These are phyloP conservation scores for Opisthograptis luteolata DNA, from an alignment of 2,888 invertebrate species.

Conservation along the genomic window DNA sequence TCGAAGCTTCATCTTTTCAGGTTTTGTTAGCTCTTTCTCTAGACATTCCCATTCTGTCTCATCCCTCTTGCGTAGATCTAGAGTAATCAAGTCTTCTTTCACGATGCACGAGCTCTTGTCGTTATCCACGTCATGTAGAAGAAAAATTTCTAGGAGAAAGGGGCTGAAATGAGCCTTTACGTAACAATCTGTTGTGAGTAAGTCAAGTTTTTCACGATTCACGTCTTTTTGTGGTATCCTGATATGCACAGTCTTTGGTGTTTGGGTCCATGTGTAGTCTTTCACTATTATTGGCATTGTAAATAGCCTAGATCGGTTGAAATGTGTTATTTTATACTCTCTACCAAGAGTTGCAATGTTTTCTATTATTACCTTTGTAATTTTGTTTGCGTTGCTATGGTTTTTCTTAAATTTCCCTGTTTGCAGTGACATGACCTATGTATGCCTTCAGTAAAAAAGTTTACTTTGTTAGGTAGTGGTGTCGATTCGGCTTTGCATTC, in stretches of 20 bases:
- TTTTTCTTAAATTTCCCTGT: no score
- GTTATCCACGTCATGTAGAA: slow-evolving; percentile 85
- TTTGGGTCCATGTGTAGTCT: slow-evolving; percentile 91
- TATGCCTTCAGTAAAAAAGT: no score
- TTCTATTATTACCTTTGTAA: background rate
- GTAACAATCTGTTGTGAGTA: slow-evolving; percentile 88
- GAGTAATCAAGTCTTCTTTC: slow-evolving; percentile 84
- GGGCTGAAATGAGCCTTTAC: slow-evolving; percentile 89
- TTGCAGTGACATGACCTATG: no score
- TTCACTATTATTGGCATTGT: slow-evolving; percentile 91
- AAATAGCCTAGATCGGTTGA: no score
- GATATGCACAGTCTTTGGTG: slow-evolving; percentile 84
- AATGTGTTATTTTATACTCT: no score
- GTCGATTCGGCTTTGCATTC: no score
- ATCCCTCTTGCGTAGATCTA: slow-evolving; percentile 87
- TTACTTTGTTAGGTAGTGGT: no score
- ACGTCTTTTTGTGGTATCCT: slow-evolving; percentile 87
- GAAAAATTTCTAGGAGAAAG: slow-evolving; percentile 90
- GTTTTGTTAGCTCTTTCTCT: slow-evolving; percentile 82
- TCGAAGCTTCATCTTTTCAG: slow-evolving; percentile 83
- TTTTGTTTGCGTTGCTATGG: no score
- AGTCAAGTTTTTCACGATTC: slow-evolving; percentile 86
- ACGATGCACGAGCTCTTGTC: slow-evolving; percentile 86
- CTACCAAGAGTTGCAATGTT: no score
- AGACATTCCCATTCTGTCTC: slow-evolving; percentile 83